Evolutionary conservation across 2,797 vertebrate species (phyloP).

Genomic region (Chromobotia macracanthus): DNA sequence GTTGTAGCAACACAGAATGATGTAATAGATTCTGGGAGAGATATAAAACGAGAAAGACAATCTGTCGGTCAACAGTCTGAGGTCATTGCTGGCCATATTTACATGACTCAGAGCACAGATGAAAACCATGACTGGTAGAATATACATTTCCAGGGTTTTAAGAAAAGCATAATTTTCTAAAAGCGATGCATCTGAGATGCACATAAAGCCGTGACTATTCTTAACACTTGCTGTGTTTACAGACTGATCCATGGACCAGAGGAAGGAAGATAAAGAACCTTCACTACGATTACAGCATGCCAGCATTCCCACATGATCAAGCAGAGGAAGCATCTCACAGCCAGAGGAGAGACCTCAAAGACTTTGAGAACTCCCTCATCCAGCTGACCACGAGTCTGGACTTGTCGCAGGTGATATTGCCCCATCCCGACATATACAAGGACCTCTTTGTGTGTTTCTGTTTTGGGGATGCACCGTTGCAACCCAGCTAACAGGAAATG

Average conservation of each 20-base stretch:
- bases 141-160: background rate
- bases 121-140: background rate
- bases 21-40: slow-evolving; percentile 47
- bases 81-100: slow-evolving; percentile 36
- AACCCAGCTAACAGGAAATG: too few species aligned
- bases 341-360: slow-evolving; percentile 72
- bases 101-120: background rate
- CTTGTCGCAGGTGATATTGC: slow-evolving; percentile 39
- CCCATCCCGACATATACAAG: background rate
- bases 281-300: slow-evolving; percentile 31
- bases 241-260: slow-evolving; percentile 52
- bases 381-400: slow-evolving; percentile 65
- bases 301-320: slow-evolving; percentile 36
- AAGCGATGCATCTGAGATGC: background rate
- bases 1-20: slow-evolving; percentile 42
- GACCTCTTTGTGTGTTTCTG: slow-evolving; percentile 2
- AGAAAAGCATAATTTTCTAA: background rate
- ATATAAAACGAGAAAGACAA: slow-evolving; percentile 18
- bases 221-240: background rate
- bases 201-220: background rate
- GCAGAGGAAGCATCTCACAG: slow-evolving; percentile 28
- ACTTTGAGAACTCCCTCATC: slow-evolving; percentile 73
- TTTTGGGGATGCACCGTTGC: background rate
- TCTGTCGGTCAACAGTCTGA: slow-evolving; percentile 34
- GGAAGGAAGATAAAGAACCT: slow-evolving; percentile 49